A percentile compares a stretch with the other conserved stretches of the same genome.
Conservation (phyloP, 2,113 vertebrate genomes). For the Scatophagus argus region DNA sequence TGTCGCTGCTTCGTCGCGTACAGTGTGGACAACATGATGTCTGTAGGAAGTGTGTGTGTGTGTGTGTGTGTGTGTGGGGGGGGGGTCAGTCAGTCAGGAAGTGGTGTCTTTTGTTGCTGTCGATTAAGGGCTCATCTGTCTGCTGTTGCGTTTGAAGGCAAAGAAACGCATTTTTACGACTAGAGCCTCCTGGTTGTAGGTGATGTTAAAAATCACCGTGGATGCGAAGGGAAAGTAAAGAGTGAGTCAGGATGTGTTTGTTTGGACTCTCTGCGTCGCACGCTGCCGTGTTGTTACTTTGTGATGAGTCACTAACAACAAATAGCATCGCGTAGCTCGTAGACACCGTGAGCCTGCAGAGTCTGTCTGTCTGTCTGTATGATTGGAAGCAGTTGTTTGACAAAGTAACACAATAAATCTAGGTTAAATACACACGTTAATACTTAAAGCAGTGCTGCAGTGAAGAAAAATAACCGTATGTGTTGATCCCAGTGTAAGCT, state of each 20-base stretch:
- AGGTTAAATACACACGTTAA: not conserved
- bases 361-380: too few species aligned
- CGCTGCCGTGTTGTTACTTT: slow-evolving; percentile 31
- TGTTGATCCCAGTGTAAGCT: not conserved
- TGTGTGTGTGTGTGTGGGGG: too few species aligned
- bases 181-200: not conserved
- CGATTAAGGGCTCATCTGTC: not conserved
- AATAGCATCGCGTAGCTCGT: not conserved
- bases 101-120: slow-evolving; percentile 29
- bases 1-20: not conserved
- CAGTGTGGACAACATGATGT: too few species aligned
- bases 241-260: not conserved
- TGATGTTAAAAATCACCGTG: not conserved
- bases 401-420: not conserved
- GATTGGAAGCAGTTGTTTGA: not conserved
- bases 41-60: too few species aligned
- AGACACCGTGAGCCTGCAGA: not conserved
- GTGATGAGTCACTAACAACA: slow-evolving; percentile 27
- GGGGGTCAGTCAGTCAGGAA: too few species aligned
- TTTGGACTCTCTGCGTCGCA: not conserved
- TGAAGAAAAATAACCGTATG: not conserved
- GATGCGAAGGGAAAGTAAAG: not conserved
- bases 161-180: rapidly evolving
- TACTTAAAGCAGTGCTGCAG: too few species aligned
- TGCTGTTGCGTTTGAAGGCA: not conserved